Base-by-base conservation (phyloP, 2,888 invertebrate genomes). In the Cerceris rybyensis region DNA sequence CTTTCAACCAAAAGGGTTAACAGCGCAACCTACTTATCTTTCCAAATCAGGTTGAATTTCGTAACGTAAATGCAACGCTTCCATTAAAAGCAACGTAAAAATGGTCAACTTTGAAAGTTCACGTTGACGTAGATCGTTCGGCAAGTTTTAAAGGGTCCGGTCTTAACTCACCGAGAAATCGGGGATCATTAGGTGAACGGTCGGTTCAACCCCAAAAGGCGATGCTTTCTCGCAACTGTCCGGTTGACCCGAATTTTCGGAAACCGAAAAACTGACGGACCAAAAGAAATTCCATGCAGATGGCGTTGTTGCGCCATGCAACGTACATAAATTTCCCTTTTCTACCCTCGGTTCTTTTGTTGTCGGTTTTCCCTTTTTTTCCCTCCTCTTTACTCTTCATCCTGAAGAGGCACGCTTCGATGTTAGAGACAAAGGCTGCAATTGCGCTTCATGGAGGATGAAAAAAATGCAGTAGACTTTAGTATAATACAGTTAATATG, bases 161-260 rank as follows among this genome's bases (percentile, higher is more conserved):
- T 75, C 84, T 86, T 86, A 88, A 89, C 87, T 86, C 80, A 83
- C 85, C 88, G 85, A 83, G 84, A 89, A 89, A 89, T 89, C 88
- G 82, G 82, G 82, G 84, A 89, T 89, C 86, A 87, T 89, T 88
- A 87, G 84, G 73, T 80, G 80, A 88, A 86, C 80, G 86, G 78
- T 75, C 78, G 76, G 82, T 70, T 74, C 80, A 76, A 80, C 75
- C 84, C 81, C 69, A 57, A 75, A 81, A 81, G 75, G 69, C 75
- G 81, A 80, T 67, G 75, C 72, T 81, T 84, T 78, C 82, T 83
- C 74, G 83, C 82, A 84, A 83, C 88, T 85, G 86, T 87, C 87
- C 85, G 82, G 83, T 87, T 88, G 88, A 88, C 86, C 88, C 81
- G 87, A 85, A 88, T 88, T 86, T 86, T 82, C 58, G 75, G 75